Conservation (phyloP, 2,888 invertebrate genomes). For the Anaspis maculata region DNA sequence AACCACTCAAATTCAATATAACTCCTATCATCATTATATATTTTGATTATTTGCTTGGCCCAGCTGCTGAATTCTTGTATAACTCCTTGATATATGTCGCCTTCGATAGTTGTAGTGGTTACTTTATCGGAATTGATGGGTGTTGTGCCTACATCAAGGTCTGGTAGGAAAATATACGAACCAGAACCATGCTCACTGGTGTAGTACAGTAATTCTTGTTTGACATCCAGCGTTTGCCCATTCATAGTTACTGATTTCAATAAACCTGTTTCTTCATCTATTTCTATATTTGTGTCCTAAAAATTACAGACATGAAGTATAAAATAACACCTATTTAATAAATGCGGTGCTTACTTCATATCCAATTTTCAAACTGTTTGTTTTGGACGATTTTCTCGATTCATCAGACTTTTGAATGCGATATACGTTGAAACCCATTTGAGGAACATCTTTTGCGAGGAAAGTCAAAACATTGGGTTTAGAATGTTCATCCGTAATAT, state of each 20-base stretch:
- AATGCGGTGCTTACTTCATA: background rate
- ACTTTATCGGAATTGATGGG: constrained; percentile 13
- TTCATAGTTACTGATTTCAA: constrained; percentile 45
- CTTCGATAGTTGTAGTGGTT: constrained; percentile 28
- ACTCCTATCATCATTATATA: constrained; percentile 47
- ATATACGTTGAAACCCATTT: constrained; percentile 16
- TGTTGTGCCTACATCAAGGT: constrained; percentile 25
- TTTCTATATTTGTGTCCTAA: constrained; percentile 41
- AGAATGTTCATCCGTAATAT: constrained; percentile 9
- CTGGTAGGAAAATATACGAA: constrained; percentile 80
- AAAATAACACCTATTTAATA: background rate
- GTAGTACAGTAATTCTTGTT: constrained; percentile 67
- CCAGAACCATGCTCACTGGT: constrained; percentile 69
- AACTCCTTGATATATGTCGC: constrained; percentile 49
- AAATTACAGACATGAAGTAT: background rate
- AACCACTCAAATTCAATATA: constrained; percentile 43
- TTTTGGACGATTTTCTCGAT: background rate
- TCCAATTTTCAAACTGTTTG: background rate
- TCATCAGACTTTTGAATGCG: constrained; percentile 32
- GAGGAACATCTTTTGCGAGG: constrained; percentile 13
- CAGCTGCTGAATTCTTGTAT: constrained; percentile 56
- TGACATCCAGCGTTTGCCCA: constrained; percentile 37
- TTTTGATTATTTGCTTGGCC: constrained; percentile 57
- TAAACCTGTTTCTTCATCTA: constrained; percentile 47
- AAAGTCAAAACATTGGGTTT: constrained; percentile 10